Conservation (phyloP, 2,797 vertebrate genomes). For the Macropus fuliginosus region DNA sequence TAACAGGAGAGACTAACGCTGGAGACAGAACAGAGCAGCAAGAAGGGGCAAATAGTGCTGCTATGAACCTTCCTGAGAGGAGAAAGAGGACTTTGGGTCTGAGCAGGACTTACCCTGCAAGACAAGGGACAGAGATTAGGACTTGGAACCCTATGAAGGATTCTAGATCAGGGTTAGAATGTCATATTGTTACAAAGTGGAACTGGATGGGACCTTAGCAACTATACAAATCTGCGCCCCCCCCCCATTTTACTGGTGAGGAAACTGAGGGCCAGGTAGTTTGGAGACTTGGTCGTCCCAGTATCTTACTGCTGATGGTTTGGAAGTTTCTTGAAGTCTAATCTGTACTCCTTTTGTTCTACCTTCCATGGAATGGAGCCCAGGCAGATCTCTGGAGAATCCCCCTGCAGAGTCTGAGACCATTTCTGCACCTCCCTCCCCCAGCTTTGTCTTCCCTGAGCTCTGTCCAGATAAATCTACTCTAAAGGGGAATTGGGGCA, state of each 20-base stretch:
- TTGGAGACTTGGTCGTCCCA: background rate
- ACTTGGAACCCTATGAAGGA: background rate
- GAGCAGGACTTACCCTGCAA: background rate
- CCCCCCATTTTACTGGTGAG: background rate
- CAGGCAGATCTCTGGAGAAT: background rate
- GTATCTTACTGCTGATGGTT: background rate
- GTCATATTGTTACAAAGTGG: background rate
- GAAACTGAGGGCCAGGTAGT: background rate
- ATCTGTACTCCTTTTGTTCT: background rate
- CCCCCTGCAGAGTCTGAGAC: conserved; percentile 11
- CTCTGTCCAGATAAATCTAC: background rate
- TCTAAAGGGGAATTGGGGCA: background rate
- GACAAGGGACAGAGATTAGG: background rate
- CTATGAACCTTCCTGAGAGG: background rate
- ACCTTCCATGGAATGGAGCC: conserved; percentile 30
- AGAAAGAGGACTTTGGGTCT: background rate
- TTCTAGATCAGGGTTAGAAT: background rate
- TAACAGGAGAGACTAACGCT: background rate
- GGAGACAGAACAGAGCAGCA: background rate
- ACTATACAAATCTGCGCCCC: background rate
- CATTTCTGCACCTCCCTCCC: background rate
- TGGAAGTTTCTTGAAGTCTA: conserved; percentile 16
- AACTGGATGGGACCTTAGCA: background rate
- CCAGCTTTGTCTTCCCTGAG: conserved; percentile 1
- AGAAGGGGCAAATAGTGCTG: background rate